Evolutionary conservation across 2,888 invertebrate species (phyloP).

Genomic region (Octodonta nipae): DNA sequence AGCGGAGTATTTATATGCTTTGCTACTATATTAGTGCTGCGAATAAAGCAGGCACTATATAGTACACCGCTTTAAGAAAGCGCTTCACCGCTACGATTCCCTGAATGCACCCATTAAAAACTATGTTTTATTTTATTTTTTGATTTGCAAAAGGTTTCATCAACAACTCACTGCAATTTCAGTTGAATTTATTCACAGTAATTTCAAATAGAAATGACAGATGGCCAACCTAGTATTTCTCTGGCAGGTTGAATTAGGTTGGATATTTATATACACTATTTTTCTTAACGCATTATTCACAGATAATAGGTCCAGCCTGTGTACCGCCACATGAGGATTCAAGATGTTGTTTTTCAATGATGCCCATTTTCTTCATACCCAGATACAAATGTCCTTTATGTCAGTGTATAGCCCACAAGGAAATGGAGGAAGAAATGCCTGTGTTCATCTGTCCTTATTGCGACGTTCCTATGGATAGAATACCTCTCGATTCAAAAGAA

Average conservation of each 20-base stretch:
- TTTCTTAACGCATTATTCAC: constrained; percentile 12
- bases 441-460: constrained; percentile 28
- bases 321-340: constrained; percentile 27
- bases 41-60: too few relatives aligned
- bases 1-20: too few relatives aligned
- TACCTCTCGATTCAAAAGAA: constrained; percentile 5
- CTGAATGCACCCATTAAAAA: too few relatives aligned
- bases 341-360: constrained; percentile 28
- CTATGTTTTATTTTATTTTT: too few relatives aligned
- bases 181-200: too few relatives aligned
- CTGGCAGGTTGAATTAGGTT: neutral
- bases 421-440: constrained; percentile 20
- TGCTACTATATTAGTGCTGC: too few relatives aligned
- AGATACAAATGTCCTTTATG: constrained; percentile 29
- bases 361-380: constrained; percentile 27
- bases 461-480: constrained; percentile 26
- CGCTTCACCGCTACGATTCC: too few relatives aligned
- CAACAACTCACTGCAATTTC: too few relatives aligned
- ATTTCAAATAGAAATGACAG: neutral
- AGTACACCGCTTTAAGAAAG: too few relatives aligned
- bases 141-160: too few relatives aligned
- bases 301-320: constrained; percentile 27
- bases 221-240: constrained; percentile 1
- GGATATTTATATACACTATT: neutral
- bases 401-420: constrained; percentile 23